Evolutionary conservation across 2,888 invertebrate species (phyloP).

Genomic region (Drosophila putrida): DNA sequence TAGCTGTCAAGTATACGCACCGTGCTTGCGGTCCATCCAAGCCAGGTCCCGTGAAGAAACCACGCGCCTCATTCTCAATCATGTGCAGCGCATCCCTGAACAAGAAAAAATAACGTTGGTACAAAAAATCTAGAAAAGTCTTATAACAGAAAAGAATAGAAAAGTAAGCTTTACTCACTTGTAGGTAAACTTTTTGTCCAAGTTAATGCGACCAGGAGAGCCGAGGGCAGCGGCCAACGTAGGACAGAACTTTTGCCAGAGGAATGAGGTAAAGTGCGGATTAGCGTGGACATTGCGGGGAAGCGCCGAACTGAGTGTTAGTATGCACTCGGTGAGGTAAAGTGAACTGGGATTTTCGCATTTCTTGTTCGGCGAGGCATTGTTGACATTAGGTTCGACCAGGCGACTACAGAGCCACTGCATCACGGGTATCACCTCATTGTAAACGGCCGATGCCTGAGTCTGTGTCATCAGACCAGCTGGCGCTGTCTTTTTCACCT

Average conservation of each 20-base stretch:
- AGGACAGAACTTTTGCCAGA: slow-evolving; percentile 97
- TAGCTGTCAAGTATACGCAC: slow-evolving; percentile 94
- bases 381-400: slow-evolving; percentile 89
- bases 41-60: slow-evolving; percentile 85
- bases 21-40: slow-evolving; percentile 94
- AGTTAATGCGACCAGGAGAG: slow-evolving; percentile 89
- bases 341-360: slow-evolving; percentile 86
- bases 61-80: slow-evolving; percentile 85
- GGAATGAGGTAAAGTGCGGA: slow-evolving; percentile 93
- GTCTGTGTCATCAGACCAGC: slow-evolving; percentile 87
- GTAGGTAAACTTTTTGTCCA: slow-evolving; percentile 92
- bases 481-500: slow-evolving; percentile 86
- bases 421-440: slow-evolving; percentile 95
- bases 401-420: slow-evolving; percentile 95
- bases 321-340: slow-evolving; percentile 94
- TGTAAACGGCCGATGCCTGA: slow-evolving; percentile 93
- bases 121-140: too few relatives aligned
- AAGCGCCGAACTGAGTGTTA: slow-evolving; percentile 93
- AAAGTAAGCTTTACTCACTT: slow-evolving; percentile 85
- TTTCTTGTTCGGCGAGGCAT: slow-evolving; percentile 84
- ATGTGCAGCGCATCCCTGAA: slow-evolving; percentile 85
- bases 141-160: too few relatives aligned
- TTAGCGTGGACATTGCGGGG: slow-evolving; percentile 94
- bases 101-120: too few relatives aligned
- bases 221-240: slow-evolving; percentile 94